phyloP scores from a whole-genome alignment of 2,888 invertebrate genomes.

The Notodonta ziczac region DNA sequence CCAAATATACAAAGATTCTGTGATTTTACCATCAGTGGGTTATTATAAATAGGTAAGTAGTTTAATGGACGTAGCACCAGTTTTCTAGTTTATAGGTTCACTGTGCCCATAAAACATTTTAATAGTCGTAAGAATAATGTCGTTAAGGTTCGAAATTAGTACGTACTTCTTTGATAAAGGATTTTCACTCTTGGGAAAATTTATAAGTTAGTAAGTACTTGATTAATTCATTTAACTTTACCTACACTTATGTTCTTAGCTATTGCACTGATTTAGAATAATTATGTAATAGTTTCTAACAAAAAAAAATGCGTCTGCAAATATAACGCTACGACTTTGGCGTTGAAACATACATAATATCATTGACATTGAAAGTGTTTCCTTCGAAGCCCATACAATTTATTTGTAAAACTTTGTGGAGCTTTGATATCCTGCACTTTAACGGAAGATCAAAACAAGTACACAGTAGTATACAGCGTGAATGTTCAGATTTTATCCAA shows the following conservation, averaged over 20 bases:
- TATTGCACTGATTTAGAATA: background rate
- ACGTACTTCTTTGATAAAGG: background rate
- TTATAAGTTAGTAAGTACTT: background rate
- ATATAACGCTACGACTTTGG: no score
- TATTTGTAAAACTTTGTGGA: no score
- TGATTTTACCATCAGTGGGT: background rate
- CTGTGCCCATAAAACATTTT: conserved; percentile 9
- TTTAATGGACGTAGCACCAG: conserved; percentile 18
- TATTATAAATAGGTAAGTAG: conserved; percentile 13
- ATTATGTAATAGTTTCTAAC: background rate
- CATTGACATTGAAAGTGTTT: no score
- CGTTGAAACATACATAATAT: no score
- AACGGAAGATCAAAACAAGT: background rate
- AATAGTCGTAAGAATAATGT: background rate
- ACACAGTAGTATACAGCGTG: background rate
- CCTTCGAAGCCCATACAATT: no score
- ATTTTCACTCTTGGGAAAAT: background rate
- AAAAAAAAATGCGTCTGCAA: background rate
- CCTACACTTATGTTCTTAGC: no score
- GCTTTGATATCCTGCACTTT: no score
- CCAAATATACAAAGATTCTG: background rate
- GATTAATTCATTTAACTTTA: no score
- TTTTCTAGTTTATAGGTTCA: conserved; percentile 22
- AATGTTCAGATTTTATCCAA: background rate
- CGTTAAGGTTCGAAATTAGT: background rate